Evolutionary conservation across 2,888 invertebrate species (phyloP).

Genomic region (Stramonita haemastoma): DNA sequence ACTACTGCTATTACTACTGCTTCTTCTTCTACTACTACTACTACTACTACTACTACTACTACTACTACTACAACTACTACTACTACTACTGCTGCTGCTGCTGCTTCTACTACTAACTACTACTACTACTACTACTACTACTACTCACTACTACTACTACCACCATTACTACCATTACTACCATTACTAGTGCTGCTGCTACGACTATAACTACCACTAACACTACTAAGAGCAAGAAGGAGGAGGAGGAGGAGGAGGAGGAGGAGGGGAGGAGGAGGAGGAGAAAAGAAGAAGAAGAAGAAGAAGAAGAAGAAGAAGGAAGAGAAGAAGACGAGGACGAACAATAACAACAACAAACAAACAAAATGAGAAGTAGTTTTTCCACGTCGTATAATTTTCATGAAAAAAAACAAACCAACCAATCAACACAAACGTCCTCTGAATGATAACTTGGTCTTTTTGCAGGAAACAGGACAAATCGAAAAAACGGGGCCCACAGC

Average conservation of each 20-base stretch:
- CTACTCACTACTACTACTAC: background rate
- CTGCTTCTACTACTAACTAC: background rate
- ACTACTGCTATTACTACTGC: too few species aligned
- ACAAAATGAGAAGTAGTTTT: too few species aligned
- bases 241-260: too few species aligned
- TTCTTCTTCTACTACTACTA: background rate
- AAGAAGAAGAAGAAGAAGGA: too few species aligned
- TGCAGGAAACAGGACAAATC: background rate
- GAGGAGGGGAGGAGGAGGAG: too few species aligned
- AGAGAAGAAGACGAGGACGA: too few species aligned
- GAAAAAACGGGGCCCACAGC: background rate
- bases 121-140: background rate
- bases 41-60: background rate
- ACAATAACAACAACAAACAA: too few species aligned
- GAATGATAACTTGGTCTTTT: background rate
- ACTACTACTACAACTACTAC: background rate
- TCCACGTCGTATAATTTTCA: too few species aligned
- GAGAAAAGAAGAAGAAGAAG: too few species aligned
- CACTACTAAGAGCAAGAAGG: too few species aligned
- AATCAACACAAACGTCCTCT: too few species aligned
- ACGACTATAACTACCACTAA: background rate
- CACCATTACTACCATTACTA: background rate
- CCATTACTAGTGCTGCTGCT: background rate
- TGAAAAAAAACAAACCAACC: too few species aligned
- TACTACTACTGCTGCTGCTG: conserved; percentile 6